Percentiles rank a stretch among this genome's conserved stretches.
phyloP scores from a whole-genome alignment of 1,140 invertebrate species.

The Eumaeus atala region DNA sequence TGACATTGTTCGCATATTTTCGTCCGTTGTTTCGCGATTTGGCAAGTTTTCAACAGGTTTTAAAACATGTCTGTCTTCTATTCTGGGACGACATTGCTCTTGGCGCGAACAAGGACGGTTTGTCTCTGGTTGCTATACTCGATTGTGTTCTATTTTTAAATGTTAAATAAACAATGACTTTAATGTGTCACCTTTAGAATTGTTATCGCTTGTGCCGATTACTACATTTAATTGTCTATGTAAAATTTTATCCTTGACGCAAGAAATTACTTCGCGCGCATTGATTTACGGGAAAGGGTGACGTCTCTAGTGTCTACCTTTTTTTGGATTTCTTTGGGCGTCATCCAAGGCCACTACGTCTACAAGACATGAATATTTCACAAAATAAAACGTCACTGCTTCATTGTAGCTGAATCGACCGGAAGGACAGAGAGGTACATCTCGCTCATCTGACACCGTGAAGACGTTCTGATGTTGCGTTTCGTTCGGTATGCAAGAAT shows the following conservation, averaged over 20 bases:
- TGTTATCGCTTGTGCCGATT: background rate
- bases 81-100: conserved; percentile 25
- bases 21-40: conserved; percentile 19
- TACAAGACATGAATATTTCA: too few relatives aligned
- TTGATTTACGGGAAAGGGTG: too few relatives aligned
- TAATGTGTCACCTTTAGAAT: background rate
- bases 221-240: background rate
- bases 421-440: too few relatives aligned
- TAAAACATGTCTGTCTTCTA: conserved; percentile 21
- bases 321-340: too few relatives aligned
- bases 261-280: background rate
- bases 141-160: conserved; percentile 13
- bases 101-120: conserved; percentile 7
- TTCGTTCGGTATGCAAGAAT: too few relatives aligned
- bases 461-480: too few relatives aligned
- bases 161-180: conserved; percentile 3
- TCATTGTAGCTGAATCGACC: too few relatives aligned
- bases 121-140: conserved; percentile 1
- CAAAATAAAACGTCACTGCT: too few relatives aligned
- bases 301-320: too few relatives aligned
- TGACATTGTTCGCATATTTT: conserved; percentile 15
- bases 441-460: too few relatives aligned
- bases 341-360: too few relatives aligned
- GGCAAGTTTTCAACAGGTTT: conserved; percentile 26
- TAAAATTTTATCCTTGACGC: background rate